Conservation (phyloP, 1,140 invertebrate species). For the Trichonephila inaurata region DNA sequence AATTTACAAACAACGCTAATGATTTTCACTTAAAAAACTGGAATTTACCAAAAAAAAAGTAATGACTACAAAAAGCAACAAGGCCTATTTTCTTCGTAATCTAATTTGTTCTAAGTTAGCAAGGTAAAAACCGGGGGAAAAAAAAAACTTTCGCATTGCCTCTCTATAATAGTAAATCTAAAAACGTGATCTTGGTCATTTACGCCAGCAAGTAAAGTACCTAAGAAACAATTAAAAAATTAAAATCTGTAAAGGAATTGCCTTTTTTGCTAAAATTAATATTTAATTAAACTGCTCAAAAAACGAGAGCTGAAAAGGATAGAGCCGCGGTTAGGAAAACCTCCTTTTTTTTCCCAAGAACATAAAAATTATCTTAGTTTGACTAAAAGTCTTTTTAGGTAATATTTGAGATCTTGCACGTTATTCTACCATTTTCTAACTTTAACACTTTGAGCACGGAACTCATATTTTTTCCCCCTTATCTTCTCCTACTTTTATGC, state of each 20-base stretch:
- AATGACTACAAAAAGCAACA: neutral
- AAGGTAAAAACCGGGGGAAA: neutral
- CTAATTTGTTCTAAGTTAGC: slow-evolving; percentile 2
- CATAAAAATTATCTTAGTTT: slow-evolving; percentile 68
- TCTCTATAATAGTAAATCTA: neutral
- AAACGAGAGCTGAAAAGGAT: slow-evolving; percentile 33
- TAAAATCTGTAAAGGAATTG: slow-evolving; percentile 61
- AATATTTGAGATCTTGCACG: slow-evolving; percentile 63
- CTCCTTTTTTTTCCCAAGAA: slow-evolving; percentile 39
- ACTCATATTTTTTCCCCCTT: slow-evolving; percentile 36
- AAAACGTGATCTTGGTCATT: slow-evolving; percentile 66
- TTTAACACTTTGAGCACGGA: slow-evolving; percentile 76
- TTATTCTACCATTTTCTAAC: slow-evolving; percentile 72
- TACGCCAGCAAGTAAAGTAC: slow-evolving; percentile 54
- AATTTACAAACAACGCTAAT: neutral
- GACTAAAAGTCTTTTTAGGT: slow-evolving; percentile 47
- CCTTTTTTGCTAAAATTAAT: slow-evolving; percentile 74
- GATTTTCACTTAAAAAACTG: neutral
- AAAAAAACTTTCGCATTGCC: neutral
- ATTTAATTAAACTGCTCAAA: slow-evolving; percentile 76
- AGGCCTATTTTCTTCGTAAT: neutral
- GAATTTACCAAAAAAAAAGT: neutral
- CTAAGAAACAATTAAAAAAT: slow-evolving; percentile 69
- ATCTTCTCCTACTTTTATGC: neutral
- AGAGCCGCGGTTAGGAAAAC: slow-evolving; percentile 37